phyloP scores from a whole-genome alignment of 92 coral and sea anemone species.

The Zoanthus sansibaricus region DNA sequence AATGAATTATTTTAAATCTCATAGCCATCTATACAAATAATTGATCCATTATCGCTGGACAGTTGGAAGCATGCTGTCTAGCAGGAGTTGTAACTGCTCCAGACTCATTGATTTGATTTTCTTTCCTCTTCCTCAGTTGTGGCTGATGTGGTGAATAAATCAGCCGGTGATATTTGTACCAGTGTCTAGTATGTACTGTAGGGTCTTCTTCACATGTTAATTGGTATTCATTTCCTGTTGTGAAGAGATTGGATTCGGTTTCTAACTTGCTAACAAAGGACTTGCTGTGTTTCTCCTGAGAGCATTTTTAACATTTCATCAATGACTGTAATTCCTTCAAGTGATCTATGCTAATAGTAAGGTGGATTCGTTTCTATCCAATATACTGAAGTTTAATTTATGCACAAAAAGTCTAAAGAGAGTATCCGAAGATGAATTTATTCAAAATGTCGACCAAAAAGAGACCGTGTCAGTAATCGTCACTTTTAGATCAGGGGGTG shows the following conservation, averaged over 20 bases:
- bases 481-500: too few species aligned
- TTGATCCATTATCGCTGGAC: slow-evolving; percentile 28
- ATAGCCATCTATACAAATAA: too few species aligned
- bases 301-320: neutral
- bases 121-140: slow-evolving; percentile 5
- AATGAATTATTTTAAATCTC: too few species aligned
- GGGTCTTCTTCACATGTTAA: neutral
- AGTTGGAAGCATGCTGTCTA: neutral
- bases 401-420: too few species aligned
- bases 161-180: slow-evolving; percentile 24
- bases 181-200: neutral
- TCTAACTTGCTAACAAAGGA: neutral
- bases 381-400: too few species aligned
- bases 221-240: neutral
- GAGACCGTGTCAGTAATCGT: too few species aligned
- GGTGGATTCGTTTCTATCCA: too few species aligned
- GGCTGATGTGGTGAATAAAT: slow-evolving; percentile 15
- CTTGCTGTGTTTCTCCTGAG: slow-evolving; percentile 32
- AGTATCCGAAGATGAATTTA: too few species aligned
- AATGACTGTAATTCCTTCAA: too few species aligned
- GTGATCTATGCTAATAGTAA: too few species aligned
- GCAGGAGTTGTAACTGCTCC: neutral
- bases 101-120: neutral
- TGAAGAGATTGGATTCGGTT: neutral
- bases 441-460: too few species aligned